Evolutionary conservation across 1,140 invertebrate species (phyloP).

Genomic region (Diachasmimorpha longicaudata): DNA sequence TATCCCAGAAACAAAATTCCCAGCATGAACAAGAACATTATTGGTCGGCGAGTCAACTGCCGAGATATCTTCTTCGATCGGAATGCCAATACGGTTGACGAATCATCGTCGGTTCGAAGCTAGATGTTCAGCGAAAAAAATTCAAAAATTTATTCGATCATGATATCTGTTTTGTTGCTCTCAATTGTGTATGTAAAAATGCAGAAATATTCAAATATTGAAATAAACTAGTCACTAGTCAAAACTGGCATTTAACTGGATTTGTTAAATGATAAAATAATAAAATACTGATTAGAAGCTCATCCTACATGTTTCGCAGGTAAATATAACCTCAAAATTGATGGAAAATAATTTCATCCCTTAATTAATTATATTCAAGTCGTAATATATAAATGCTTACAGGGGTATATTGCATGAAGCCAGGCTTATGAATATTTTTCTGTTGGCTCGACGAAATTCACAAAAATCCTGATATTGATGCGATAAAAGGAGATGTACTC

Average conservation of each 20-base stretch:
- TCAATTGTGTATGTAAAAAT: no score
- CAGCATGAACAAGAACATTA: constrained; percentile 35
- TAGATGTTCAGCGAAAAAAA: constrained; percentile 30
- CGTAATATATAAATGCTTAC: constrained; percentile 28
- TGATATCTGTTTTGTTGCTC: no score
- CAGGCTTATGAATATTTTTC: neutral
- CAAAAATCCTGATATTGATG: neutral
- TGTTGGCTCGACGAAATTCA: neutral
- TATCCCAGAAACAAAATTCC: constrained; percentile 48
- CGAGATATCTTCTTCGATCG: constrained; percentile 36
- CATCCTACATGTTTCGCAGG: no score
- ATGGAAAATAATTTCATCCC: neutral
- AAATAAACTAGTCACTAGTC: no score
- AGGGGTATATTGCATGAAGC: constrained; percentile 42
- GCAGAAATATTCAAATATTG: no score
- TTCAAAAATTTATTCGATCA: no score
- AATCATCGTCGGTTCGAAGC: constrained; percentile 39
- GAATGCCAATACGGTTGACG: constrained; percentile 26
- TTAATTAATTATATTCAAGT: neutral
- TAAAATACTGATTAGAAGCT: no score
- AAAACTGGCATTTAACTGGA: no score
- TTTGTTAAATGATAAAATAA: no score
- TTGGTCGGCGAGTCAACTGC: constrained; percentile 34
- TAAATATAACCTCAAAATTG: no score
- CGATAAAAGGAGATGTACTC: neutral